Evolutionary conservation across 2,888 invertebrate species (phyloP).

Genomic region (Rhamnusium bicolor): DNA sequence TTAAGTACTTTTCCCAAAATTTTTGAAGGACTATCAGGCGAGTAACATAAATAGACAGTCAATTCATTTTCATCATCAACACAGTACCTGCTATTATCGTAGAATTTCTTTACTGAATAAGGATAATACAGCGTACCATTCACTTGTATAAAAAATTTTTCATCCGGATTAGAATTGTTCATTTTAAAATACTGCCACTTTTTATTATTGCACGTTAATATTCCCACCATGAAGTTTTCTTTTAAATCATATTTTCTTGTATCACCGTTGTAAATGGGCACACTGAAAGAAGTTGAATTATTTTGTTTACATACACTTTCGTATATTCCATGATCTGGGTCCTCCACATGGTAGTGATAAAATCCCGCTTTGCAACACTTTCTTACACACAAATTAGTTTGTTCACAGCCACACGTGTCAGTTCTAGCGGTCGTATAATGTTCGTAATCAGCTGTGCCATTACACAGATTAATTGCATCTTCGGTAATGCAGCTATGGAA

Average conservation of each 20-base stretch:
- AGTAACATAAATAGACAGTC: slow-evolving; percentile 50
- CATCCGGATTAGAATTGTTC: slow-evolving; percentile 39
- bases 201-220: slow-evolving; percentile 36
- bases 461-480: slow-evolving; percentile 9
- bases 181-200: slow-evolving; percentile 43
- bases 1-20: slow-evolving; percentile 19
- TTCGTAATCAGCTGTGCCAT: neutral
- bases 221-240: slow-evolving; percentile 36
- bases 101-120: slow-evolving; percentile 37
- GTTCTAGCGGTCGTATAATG: neutral
- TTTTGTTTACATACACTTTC: slow-evolving; percentile 7
- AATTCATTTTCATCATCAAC: slow-evolving; percentile 52
- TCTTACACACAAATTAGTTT: neutral
- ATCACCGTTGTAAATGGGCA: slow-evolving; percentile 31
- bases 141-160: slow-evolving; percentile 56
- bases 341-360: slow-evolving; percentile 3
- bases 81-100: slow-evolving; percentile 49
- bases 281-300: slow-evolving; percentile 23
- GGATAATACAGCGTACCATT: slow-evolving; percentile 55
- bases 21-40: slow-evolving; percentile 1
- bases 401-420: neutral
- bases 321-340: neutral
- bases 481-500: neutral
- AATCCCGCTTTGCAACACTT: slow-evolving; percentile 23
- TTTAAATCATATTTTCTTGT: slow-evolving; percentile 19